Evolutionary conservation across 2,888 invertebrate genomes (phyloP), one percentile per base, ranked within the genome.

Genomic region (Caenorhabditis plicata): DNA sequence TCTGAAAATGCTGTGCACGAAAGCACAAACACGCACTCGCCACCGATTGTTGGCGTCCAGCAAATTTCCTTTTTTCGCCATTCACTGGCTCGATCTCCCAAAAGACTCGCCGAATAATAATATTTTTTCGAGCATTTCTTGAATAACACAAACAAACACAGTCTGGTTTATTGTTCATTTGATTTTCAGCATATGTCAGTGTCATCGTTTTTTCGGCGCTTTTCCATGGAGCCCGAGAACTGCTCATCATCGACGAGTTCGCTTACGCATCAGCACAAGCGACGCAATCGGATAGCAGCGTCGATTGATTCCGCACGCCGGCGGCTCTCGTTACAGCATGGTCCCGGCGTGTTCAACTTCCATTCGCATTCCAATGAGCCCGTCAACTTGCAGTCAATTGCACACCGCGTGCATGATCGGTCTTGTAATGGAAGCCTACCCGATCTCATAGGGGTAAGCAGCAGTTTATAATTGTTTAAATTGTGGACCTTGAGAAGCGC

Each of bases 271-370:
- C 51, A 50, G 35, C 32, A 48, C 13, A 49, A 49, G 33, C 43
- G 58, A 35, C 48, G 54, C 20, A 48, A 58, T 15, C 29, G 60
- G 13, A 55, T 57, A 11, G 58, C 55, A 4, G 63, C 63, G 1
- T 49, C 58, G 20, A 47, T 67, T 19, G 64, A 70, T 27, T 70
- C 67, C 15, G 70, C 70, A 2, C 42, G 70, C 23, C 42, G 70
- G n/a, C 47, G 70, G 11, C 67, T 70, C 45, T 70, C 70, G 8
- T 54, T 70, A 3, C 70, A 70, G 40, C 66, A 53, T 39, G 51
- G 51, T 5, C n/a, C 41, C 4, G 50, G 36, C 3, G 39, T 27
- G 25, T 11, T 46, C 41, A 35, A n/a, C n/a, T n/a, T n/a, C n/a
- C n/a, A n/a, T n/a, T n/a, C 45, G 35, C 20, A 29, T 17, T 17